phyloP scores from a whole-genome alignment of 92 coral and sea anemone species.

The Pocillopora grandis region DNA sequence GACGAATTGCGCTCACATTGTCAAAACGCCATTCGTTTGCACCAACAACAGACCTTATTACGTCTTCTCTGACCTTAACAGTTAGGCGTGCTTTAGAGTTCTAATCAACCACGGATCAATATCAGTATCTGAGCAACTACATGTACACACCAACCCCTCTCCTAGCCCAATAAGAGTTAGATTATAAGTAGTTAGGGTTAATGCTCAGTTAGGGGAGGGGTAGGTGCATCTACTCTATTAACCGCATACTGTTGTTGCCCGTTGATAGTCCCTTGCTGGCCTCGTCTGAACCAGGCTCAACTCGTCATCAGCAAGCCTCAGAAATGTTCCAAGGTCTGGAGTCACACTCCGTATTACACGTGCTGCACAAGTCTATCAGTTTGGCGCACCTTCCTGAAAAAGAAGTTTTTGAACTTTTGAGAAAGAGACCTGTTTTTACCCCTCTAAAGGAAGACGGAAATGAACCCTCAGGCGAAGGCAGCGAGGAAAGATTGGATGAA shows the following conservation, averaged over 20 bases:
- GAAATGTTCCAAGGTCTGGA: conserved; percentile 97
- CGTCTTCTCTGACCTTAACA: too few relatives aligned
- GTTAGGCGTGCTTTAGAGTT: too few relatives aligned
- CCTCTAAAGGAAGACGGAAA: conserved; percentile 21
- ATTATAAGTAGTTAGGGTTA: too few relatives aligned
- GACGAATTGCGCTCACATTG: too few relatives aligned
- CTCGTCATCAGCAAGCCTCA: conserved; percentile 90
- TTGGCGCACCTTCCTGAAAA: conserved; percentile 88
- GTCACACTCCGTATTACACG: conserved; percentile 94
- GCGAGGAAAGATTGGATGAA: not conserved
- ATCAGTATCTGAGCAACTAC: too few relatives aligned
- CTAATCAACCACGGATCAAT: too few relatives aligned
- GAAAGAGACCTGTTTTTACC: conserved; percentile 87
- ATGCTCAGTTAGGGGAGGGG: too few relatives aligned
- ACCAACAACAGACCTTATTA: too few relatives aligned
- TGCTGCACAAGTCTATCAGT: conserved; percentile 88
- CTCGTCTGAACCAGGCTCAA: conserved; percentile 79
- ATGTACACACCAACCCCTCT: too few relatives aligned
- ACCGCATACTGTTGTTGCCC: not conserved
- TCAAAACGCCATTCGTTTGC: too few relatives aligned
- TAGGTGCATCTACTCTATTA: too few relatives aligned
- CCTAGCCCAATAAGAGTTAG: too few relatives aligned
- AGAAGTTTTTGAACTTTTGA: conserved; percentile 87
- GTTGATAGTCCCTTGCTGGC: conserved; percentile 77
- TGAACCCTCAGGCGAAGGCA: not conserved